Conservation (phyloP, 2,113 vertebrate genomes). For the Sorex fumeus region DNA sequence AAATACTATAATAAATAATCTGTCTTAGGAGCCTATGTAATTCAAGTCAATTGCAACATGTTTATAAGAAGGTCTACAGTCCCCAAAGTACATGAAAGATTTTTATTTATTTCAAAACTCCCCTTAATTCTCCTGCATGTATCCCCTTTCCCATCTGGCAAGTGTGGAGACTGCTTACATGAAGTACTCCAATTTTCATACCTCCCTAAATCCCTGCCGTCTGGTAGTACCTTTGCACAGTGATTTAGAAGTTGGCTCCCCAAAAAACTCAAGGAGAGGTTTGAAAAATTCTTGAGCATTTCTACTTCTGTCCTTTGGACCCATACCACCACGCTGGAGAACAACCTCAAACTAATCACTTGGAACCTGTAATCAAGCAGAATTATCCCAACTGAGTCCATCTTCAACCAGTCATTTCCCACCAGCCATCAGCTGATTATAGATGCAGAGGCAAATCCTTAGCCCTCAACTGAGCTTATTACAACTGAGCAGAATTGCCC, state of each 20-base stretch:
- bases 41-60: neutral
- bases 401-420: neutral
- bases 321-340: constrained; percentile 1
- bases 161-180: neutral
- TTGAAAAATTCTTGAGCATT: neutral
- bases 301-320: neutral
- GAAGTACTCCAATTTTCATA: neutral
- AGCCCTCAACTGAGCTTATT: neutral
- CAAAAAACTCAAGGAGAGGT: neutral
- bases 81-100: neutral
- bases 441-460: neutral
- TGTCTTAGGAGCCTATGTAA: neutral
- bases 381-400: neutral
- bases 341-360: neutral
- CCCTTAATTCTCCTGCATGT: neutral
- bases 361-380: neutral
- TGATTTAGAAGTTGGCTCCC: neutral
- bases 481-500: neutral
- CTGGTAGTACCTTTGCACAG: neutral
- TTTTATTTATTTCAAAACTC: constrained; percentile 5
- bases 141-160: neutral
- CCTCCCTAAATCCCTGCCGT: neutral
- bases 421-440: neutral
- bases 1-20: neutral
- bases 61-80: neutral